Conservation (phyloP, 30 jellyfish, hydroid and myxozoan species). For the Mastigias papua region DNA sequence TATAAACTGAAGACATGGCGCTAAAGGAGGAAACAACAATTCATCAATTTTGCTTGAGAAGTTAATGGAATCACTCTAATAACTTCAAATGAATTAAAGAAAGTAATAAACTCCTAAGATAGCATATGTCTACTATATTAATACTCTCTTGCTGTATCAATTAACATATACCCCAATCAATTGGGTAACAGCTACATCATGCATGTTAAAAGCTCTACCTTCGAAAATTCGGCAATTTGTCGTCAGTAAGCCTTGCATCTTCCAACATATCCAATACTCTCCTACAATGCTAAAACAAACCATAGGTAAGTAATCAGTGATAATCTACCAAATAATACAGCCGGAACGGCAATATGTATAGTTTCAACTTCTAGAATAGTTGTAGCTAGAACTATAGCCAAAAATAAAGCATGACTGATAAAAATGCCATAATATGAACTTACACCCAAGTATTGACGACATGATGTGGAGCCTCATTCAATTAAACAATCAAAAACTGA, state of each 20-base stretch:
- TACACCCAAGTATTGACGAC: too few relatives aligned
- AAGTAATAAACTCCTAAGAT: too few relatives aligned
- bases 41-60: not conserved
- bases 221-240: conserved; percentile 63
- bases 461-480: too few relatives aligned
- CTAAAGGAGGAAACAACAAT: not conserved
- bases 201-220: conserved; percentile 52
- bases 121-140: too few relatives aligned
- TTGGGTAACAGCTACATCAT: too few relatives aligned
- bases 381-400: too few relatives aligned
- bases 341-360: not conserved
- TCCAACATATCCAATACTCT: conserved; percentile 72
- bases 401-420: too few relatives aligned
- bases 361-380: not conserved
- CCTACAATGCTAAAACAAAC: conserved; percentile 57
- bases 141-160: too few relatives aligned
- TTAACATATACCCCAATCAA: too few relatives aligned
- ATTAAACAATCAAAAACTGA: too few relatives aligned
- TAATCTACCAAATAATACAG: not conserved
- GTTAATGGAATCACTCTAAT: not conserved
- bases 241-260: conserved; percentile 59
- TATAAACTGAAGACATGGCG: conserved; percentile 69
- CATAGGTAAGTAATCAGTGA: not conserved
- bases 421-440: too few relatives aligned
- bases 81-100: too few relatives aligned